Conservation (phyloP, 2,888 invertebrate species). For the Hybos culiciformis region DNA sequence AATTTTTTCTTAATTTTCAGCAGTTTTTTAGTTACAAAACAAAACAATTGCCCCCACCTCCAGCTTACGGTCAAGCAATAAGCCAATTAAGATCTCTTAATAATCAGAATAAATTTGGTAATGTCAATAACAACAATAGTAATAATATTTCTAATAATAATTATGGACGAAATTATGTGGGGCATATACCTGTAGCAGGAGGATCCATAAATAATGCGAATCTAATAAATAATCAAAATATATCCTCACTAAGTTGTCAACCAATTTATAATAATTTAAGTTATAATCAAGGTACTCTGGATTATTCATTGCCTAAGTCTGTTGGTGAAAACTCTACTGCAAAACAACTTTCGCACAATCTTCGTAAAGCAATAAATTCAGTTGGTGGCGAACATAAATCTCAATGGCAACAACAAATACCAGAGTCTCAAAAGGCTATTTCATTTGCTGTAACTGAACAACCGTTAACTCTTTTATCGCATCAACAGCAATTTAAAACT, state of each 20-base stretch:
- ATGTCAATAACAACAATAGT: conserved; percentile 6
- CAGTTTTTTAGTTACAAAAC: conserved; percentile 28
- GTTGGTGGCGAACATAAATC: too few species aligned
- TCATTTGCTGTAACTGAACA: neutral
- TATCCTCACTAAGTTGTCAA: conserved; percentile 17
- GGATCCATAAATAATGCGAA: conserved; percentile 14
- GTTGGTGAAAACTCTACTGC: too few species aligned
- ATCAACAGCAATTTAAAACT: conserved; percentile 9
- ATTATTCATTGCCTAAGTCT: neutral
- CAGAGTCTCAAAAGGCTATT: conserved; percentile 4
- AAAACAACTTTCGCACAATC: conserved; percentile 1
- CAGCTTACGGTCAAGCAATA: conserved; percentile 35
- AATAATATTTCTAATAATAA: neutral
- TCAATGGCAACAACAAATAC: conserved; percentile 12
- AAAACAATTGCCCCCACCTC: conserved; percentile 30
- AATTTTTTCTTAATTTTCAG: conserved; percentile 1
- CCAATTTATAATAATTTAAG: conserved; percentile 11
- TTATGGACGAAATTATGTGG: neutral
- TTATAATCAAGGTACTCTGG: conserved; percentile 7
- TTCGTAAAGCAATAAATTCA: too few species aligned
- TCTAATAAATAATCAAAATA: conserved; percentile 15
- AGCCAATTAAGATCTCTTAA: conserved; percentile 36
- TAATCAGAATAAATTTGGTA: conserved; percentile 24
- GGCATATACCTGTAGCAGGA: conserved; percentile 14
- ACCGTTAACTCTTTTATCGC: conserved; percentile 4